Base-by-base conservation (phyloP, 2,888 invertebrate genomes). In the Horisme vitalbata region DNA sequence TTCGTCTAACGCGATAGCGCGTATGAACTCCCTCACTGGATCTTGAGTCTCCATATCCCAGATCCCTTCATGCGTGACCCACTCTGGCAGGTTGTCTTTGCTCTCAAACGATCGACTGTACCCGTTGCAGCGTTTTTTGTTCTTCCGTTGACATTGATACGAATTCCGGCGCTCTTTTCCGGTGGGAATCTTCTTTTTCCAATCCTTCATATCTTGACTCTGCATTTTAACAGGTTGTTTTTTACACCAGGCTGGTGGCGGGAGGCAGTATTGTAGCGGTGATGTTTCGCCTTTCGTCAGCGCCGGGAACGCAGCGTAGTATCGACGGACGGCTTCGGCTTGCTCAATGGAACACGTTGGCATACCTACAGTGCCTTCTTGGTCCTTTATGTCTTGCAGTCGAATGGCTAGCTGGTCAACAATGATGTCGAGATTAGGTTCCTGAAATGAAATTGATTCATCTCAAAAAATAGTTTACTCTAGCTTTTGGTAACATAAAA, bases 351-450 rank as follows among this genome's bases (percentile, higher is more conserved):
- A 91, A 65, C 82, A 76, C 67, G 83, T 83, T 70, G 86, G 88
- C 88, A 89, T 92, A 79, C 81, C 90, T 85, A 74, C 87, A 81
- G 74, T 74, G 68, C 76, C 66, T 63, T 80, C 79, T 71, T 77
- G 75, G 66, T 86, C 80, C 64, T 82, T 93, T 66, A 94, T 91
- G 81, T 95, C 93, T 80, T 94, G 93, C 68, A 96, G 89, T 85
- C 94, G 94, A 63, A 91, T 92, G 83, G 95, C 95, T 74, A 96
- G 91, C 90, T 96, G 95, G 83, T 96, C 95, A 62, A 96, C 94
- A 78, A 96, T 91, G 71, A 92, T 92, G 90, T 95, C 95, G 71
- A 96, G 93, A 78, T 94, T 94, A 84, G 93, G 92, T 84, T 93
- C 94, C 95, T 96, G 91, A 64, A 92, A 87, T 20, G 1, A 23